These are phyloP conservation scores for Desoria tigrina DNA, from an alignment of 2,888 invertebrate species.

Conservation along the genomic window DNA sequence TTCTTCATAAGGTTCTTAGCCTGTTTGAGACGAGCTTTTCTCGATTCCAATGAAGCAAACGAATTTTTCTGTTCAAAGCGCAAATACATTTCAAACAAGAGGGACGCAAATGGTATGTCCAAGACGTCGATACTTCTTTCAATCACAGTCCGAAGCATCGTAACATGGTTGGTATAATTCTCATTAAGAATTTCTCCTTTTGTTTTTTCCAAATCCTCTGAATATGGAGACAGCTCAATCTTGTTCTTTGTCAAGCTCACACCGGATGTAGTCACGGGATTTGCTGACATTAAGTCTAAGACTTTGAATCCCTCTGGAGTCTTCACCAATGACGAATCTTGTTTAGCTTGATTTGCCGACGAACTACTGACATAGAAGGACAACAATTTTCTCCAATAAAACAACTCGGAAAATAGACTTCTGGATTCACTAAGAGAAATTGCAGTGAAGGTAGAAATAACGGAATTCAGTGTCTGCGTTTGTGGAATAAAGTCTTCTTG, in stretches of 20 bases:
- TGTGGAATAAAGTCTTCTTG: conserved; percentile 49
- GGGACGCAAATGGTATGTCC: conserved; percentile 35
- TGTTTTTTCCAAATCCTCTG: neutral
- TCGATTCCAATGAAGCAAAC: neutral
- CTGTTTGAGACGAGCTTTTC: conserved; percentile 37
- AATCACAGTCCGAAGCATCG: conserved; percentile 35
- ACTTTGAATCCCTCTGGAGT: conserved; percentile 50
- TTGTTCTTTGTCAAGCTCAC: neutral
- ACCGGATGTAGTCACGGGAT: neutral
- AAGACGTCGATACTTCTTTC: conserved; percentile 36
- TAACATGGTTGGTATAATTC: conserved; percentile 32
- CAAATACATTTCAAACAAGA: conserved; percentile 45
- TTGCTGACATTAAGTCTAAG: conserved; percentile 27
- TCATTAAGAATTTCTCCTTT: conserved; percentile 16
- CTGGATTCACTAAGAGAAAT: conserved; percentile 38
- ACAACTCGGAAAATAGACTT: conserved; percentile 48
- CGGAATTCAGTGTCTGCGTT: conserved; percentile 47
- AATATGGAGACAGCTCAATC: conserved; percentile 10
- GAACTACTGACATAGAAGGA: conserved; percentile 36
- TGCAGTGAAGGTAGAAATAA: conserved; percentile 36
- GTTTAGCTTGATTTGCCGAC: neutral
- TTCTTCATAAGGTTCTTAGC: conserved; percentile 44
- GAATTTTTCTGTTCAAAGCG: conserved; percentile 45
- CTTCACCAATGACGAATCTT: neutral
- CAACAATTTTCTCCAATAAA: conserved; percentile 47